These are phyloP conservation scores for Misgurnus anguillicaudatus DNA, from an alignment of 2,113 vertebrate genomes.

Conservation along the genomic window DNA sequence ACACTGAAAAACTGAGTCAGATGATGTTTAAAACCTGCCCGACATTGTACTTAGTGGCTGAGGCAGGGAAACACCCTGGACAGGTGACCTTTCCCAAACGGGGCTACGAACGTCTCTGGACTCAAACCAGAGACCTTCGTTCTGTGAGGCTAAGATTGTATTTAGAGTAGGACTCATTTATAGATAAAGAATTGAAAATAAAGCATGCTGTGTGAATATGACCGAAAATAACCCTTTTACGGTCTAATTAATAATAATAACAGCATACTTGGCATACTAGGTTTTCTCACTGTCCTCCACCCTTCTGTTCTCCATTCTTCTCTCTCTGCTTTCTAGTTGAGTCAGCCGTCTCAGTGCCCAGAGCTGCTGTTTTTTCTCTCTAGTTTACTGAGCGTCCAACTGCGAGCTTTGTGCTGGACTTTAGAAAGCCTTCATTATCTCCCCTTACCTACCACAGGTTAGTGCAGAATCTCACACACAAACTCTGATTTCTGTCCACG, in stretches of 20 bases:
- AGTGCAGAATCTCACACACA: conserved; percentile 13
- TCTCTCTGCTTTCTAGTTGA: conserved; percentile 71
- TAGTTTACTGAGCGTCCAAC: conserved; percentile 79
- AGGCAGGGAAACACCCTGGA: no score
- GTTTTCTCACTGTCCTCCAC: conserved; percentile 10
- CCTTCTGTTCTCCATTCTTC: conserved; percentile 10
- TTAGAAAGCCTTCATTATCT: conserved; percentile 68
- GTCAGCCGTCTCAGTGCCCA: conserved; percentile 75
- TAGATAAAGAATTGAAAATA: no score
- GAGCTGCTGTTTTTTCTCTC: conserved; percentile 87
- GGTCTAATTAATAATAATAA: background rate
- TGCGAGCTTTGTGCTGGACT: conserved; percentile 75
- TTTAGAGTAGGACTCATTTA: no score
- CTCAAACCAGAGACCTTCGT: no score
- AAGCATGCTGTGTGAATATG: no score
- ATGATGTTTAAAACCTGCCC: no score
- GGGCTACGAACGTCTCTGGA: no score
- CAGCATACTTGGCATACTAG: background rate
- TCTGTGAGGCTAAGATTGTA: no score
- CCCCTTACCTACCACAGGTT: conserved; percentile 59
- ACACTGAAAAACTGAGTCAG: no score
- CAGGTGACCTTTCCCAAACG: no score
- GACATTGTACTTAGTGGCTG: no score
- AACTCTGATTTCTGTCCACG: conserved; percentile 27
- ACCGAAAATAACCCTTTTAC: no score